Conservation (phyloP, 2,888 invertebrate genomes). For the Phorcus lineatus region DNA sequence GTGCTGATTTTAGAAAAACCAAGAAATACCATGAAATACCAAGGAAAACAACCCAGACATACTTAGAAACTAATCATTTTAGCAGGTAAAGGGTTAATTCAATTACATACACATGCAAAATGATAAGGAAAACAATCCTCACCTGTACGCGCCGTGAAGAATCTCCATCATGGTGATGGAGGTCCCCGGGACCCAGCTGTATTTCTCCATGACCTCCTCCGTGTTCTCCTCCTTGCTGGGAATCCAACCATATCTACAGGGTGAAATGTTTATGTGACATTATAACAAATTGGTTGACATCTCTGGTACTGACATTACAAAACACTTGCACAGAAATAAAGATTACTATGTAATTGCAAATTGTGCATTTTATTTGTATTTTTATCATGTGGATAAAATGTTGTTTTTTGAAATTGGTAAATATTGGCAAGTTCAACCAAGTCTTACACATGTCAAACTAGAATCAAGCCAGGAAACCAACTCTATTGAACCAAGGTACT, state of each 20-base stretch:
- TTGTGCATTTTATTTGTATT: too few relatives aligned
- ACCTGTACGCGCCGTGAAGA: slow-evolving; percentile 71
- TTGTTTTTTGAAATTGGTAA: too few relatives aligned
- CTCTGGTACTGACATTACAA: too few relatives aligned
- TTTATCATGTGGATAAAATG: too few relatives aligned
- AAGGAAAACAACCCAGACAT: not conserved
- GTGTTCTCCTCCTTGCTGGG: slow-evolving; percentile 61
- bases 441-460: too few relatives aligned
- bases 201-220: slow-evolving; percentile 59
- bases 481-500: too few relatives aligned
- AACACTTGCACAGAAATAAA: too few relatives aligned
- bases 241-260: slow-evolving; percentile 72
- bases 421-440: too few relatives aligned
- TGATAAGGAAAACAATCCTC: not conserved
- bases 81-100: not conserved
- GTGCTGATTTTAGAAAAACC: too few relatives aligned
- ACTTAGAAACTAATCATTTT: not conserved
- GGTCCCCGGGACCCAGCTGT: slow-evolving; percentile 68
- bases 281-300: too few relatives aligned
- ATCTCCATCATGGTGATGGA: slow-evolving; percentile 75
- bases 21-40: not conserved
- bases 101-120: not conserved
- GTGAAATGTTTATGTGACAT: not conserved
- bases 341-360: too few relatives aligned
- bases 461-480: too few relatives aligned